Evolutionary conservation across 2,888 invertebrate species (phyloP).

Genomic region (Rugalucina vietnamica): DNA sequence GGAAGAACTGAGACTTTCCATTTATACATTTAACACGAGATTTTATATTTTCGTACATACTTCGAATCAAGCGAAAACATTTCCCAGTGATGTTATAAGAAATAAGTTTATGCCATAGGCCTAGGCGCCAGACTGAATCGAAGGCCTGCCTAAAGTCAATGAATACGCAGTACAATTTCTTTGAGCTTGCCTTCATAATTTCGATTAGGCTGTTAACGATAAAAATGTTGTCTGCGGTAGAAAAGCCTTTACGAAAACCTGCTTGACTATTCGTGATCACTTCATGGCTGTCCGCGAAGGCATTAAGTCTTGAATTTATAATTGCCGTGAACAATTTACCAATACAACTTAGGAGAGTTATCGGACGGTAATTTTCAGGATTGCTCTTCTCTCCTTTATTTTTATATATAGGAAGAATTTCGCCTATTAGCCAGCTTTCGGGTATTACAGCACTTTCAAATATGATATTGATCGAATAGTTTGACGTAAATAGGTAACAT

Average conservation of each 20-base stretch:
- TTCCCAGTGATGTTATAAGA: conserved; percentile 9
- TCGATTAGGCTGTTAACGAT: conserved; percentile 15
- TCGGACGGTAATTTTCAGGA: conserved; percentile 29
- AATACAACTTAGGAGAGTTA: conserved; percentile 31
- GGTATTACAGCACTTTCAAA: too few species aligned
- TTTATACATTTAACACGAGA: background rate
- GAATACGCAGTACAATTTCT: conserved; percentile 13
- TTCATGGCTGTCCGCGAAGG: background rate
- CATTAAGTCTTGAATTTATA: conserved; percentile 17
- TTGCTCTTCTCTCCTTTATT: conserved; percentile 19
- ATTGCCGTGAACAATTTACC: conserved; percentile 33
- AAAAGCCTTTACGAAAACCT: conserved; percentile 23
- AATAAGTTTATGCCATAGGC: conserved; percentile 25
- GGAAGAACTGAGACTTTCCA: background rate
- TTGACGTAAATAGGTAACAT: background rate
- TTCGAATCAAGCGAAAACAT: background rate
- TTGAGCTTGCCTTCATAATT: background rate
- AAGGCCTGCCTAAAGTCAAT: conserved; percentile 24
- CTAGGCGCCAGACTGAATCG: conserved; percentile 22
- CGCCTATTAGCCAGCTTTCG: too few species aligned
- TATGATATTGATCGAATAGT: too few species aligned
- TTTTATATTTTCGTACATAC: conserved; percentile 10
- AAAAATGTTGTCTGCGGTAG: conserved; percentile 32
- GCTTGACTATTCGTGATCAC: conserved; percentile 19
- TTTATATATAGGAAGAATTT: too few species aligned